A percentile compares a stretch with the other conserved stretches of the same genome.
phyloP scores from a whole-genome alignment of 2,113 vertebrate species.

The Neogale vison region DNA sequence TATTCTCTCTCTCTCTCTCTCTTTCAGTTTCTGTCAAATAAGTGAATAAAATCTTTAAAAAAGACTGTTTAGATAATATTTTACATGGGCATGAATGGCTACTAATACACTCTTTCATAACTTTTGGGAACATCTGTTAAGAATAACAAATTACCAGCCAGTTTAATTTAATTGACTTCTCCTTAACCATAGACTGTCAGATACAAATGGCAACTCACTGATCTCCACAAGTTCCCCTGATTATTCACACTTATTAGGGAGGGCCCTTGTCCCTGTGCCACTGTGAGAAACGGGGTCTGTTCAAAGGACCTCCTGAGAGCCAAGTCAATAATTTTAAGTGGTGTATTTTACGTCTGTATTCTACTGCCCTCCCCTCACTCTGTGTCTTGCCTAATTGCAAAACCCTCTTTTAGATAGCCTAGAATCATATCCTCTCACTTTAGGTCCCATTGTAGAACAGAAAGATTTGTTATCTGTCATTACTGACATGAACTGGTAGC shows the following conservation, averaged over 20 bases:
- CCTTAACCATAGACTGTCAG: background rate
- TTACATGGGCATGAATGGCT: background rate
- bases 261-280: background rate
- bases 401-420: slow-evolving; percentile 5
- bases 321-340: background rate
- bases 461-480: slow-evolving; percentile 14
- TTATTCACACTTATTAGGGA: background rate
- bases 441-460: background rate
- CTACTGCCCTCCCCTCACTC: background rate
- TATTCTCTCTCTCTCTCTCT: too few species aligned
- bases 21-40: too few species aligned
- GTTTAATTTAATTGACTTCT: slow-evolving; percentile 1
- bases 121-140: background rate
- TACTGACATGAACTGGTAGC: background rate
- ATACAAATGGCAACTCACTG: background rate
- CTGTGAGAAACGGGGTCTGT: background rate
- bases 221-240: background rate
- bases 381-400: slow-evolving; percentile 13
- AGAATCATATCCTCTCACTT: slow-evolving; percentile 18
- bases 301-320: background rate
- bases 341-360: background rate
- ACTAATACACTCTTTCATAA: background rate
- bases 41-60: too few species aligned
- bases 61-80: background rate
- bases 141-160: background rate